A percentile compares a stretch with the other conserved stretches of the same genome.
Evolutionary conservation across 2,113 vertebrate species (phyloP).

Genomic region (Sminthopsis crassicaudata): DNA sequence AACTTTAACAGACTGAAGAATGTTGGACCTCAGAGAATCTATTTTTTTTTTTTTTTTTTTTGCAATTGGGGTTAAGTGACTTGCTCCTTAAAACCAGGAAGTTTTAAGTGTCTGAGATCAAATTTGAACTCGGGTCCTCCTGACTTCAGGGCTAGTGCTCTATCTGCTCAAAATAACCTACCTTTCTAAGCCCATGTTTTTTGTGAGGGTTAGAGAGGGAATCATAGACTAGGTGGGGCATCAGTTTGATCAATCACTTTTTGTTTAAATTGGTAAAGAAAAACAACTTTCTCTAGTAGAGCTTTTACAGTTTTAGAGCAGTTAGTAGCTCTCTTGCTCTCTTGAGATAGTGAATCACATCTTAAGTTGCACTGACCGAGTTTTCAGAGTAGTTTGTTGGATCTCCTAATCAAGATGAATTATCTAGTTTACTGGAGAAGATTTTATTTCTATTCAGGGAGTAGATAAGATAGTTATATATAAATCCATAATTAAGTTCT

Average conservation of each 20-base stretch:
- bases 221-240: not conserved
- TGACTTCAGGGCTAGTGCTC: no score
- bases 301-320: not conserved
- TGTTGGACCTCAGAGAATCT: not conserved
- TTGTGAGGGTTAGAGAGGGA: not conserved
- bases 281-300: not conserved
- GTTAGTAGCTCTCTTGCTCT: not conserved
- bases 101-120: no score
- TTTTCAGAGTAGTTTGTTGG: not conserved
- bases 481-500: slow-evolving; percentile 39
- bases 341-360: not conserved
- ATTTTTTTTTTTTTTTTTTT: no score
- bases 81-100: no score
- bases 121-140: no score
- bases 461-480: not conserved
- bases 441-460: not conserved
- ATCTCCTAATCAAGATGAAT: not conserved
- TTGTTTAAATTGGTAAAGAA: not conserved
- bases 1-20: not conserved
- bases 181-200: not conserved
- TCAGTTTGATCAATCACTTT: not conserved
- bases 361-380: not conserved
- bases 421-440: not conserved
- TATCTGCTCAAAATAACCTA: not conserved
- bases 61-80: no score